These are phyloP conservation scores for Drosophila ananassae DNA, from an alignment of 1,140 invertebrate species.

Conservation along the genomic window DNA sequence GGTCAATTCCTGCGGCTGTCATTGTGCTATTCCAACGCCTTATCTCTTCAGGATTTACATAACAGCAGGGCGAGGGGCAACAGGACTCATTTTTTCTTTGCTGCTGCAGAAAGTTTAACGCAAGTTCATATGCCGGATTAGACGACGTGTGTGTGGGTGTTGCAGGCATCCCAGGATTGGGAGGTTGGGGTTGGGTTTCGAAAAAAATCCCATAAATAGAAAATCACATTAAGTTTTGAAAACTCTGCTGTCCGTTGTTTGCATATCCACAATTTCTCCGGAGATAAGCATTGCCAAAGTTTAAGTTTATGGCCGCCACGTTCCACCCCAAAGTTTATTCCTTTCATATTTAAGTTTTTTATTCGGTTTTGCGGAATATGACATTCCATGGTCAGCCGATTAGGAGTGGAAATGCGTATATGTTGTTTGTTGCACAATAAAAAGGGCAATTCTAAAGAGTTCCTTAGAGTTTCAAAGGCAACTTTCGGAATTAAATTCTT, in stretches of 20 bases:
- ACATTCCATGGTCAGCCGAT: conserved; percentile 27
- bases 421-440: background rate
- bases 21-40: conserved; percentile 82
- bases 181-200: background rate
- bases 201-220: conserved; percentile 77
- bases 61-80: conserved; percentile 27
- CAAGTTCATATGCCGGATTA: conserved; percentile 78
- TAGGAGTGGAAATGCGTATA: conserved; percentile 2
- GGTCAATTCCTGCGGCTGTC: conserved; percentile 82
- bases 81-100: conserved; percentile 20
- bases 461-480: too few relatives aligned
- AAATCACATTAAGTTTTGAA: conserved; percentile 79
- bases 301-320: conserved; percentile 68
- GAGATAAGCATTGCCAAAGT: conserved; percentile 75
- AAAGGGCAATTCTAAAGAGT: background rate
- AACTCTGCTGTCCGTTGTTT: conserved; percentile 64
- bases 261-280: conserved; percentile 61
- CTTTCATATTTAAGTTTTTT: conserved; percentile 36
- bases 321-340: conserved; percentile 47
- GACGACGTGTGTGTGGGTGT: conserved; percentile 28
- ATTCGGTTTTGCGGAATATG: conserved; percentile 25
- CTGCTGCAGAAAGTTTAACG: conserved; percentile 70
- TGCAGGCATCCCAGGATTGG: background rate
- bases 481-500: background rate
- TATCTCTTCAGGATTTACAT: conserved; percentile 83